Evolutionary conservation across 2,113 vertebrate species (phyloP).

Genomic region (Centropristis striata): DNA sequence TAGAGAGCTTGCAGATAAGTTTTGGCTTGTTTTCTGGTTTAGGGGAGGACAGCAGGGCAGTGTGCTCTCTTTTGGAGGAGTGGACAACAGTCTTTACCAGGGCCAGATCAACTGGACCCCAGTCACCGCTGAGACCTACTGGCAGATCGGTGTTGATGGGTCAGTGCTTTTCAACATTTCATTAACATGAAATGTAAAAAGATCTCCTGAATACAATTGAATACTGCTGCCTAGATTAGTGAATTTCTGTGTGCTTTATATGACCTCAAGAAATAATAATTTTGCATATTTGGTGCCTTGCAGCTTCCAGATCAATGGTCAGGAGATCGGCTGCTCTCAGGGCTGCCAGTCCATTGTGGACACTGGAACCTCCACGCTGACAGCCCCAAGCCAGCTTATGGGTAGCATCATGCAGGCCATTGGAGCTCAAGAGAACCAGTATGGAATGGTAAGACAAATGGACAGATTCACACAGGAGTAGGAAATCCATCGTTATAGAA

Average conservation of each 20-base stretch:
- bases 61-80: constrained; percentile 70
- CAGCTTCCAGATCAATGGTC: constrained; percentile 76
- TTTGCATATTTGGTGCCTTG: background rate
- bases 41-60: constrained; percentile 66
- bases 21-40: constrained; percentile 17
- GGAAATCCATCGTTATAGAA: background rate
- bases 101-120: constrained; percentile 77
- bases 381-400: constrained; percentile 65
- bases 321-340: constrained; percentile 64
- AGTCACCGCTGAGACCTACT: constrained; percentile 72
- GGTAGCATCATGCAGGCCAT: constrained; percentile 71
- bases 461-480: background rate
- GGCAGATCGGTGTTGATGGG: constrained; percentile 76
- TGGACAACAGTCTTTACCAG: constrained; percentile 60
- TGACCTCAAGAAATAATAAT: background rate
- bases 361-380: constrained; percentile 80
- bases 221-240: background rate
- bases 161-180: constrained; percentile 38
- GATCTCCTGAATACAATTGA: background rate
- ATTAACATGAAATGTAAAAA: background rate
- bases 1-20: background rate
- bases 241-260: background rate
- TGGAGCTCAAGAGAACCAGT: constrained; percentile 72
- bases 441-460: constrained; percentile 70
- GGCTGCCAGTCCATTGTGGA: constrained; percentile 84